phyloP scores from a whole-genome alignment of 2,113 vertebrate species.

The Strix aluco region DNA sequence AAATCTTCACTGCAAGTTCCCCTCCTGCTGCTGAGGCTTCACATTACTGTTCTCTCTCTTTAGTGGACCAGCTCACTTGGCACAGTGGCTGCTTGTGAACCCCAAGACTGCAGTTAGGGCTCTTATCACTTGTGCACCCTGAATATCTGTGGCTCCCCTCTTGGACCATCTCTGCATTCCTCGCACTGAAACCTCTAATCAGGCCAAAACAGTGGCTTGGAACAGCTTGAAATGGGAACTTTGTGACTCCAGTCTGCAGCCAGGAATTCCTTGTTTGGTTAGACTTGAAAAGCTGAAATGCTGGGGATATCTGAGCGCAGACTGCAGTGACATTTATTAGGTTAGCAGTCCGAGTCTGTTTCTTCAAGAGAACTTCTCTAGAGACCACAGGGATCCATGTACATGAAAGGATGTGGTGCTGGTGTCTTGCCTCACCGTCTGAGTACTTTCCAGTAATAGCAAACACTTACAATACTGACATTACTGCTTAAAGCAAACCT shows the following conservation, averaged over 20 bases:
- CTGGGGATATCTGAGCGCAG: background rate
- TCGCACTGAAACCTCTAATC: conserved; percentile 25
- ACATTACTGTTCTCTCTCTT: background rate
- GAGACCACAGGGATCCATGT: background rate
- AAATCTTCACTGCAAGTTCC: background rate
- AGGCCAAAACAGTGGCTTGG: background rate
- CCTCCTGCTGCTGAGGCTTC: background rate
- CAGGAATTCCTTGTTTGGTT: conserved; percentile 26
- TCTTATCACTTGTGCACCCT: background rate
- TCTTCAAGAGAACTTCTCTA: background rate
- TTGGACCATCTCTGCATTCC: conserved; percentile 26
- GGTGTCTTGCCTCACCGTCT: background rate
- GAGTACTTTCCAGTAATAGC: background rate
- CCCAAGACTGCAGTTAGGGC: background rate
- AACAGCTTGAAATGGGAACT: conserved; percentile 3
- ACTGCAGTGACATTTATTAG: background rate
- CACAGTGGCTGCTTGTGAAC: background rate
- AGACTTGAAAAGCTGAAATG: background rate
- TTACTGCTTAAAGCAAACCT: background rate
- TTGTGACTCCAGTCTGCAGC: background rate
- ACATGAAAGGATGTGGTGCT: background rate
- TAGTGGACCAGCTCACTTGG: background rate
- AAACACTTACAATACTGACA: background rate
- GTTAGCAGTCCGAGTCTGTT: background rate
- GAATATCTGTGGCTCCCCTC: conserved; percentile 24